Evolutionary conservation across 2,113 vertebrate species (phyloP).

Genomic region (Ctenomys sociabilis): DNA sequence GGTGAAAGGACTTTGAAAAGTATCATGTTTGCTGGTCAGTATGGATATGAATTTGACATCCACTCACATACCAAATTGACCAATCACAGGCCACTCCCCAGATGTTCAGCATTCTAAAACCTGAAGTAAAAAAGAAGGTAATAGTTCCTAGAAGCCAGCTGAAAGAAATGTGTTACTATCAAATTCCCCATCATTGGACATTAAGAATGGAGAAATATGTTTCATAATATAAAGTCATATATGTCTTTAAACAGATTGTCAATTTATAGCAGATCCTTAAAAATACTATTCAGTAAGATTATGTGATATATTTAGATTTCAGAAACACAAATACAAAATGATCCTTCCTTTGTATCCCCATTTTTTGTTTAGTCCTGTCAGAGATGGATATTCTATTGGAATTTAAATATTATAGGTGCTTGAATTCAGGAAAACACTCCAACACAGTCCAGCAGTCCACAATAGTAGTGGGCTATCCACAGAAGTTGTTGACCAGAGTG

Average conservation of each 20-base stretch:
- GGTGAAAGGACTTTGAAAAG: slow-evolving; percentile 41
- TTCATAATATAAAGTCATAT: not conserved
- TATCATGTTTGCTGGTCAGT: not conserved
- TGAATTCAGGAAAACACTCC: too few species aligned
- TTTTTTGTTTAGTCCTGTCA: too few species aligned
- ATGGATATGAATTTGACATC: not conserved
- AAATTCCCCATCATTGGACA: not conserved
- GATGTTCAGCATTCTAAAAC: slow-evolving; percentile 5
- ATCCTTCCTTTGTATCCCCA: too few species aligned
- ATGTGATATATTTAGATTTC: slow-evolving; percentile 32
- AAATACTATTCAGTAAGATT: slow-evolving; percentile 8
- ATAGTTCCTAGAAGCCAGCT: not conserved
- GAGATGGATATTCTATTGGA: too few species aligned
- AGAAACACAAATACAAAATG: too few species aligned
- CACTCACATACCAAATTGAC: not conserved
- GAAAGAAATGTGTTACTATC: not conserved
- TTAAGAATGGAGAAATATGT: not conserved
- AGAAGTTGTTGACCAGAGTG: too few species aligned
- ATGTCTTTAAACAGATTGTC: not conserved
- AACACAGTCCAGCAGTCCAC: too few species aligned
- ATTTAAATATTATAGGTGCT: too few species aligned
- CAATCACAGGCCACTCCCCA: not conserved
- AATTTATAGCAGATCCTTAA: slow-evolving; percentile 2
- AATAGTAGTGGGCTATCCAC: too few species aligned
- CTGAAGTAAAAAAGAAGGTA: slow-evolving; percentile 28